Evolutionary conservation across 2,888 invertebrate genomes (phyloP).

Genomic region (Melanostoma scalare): DNA sequence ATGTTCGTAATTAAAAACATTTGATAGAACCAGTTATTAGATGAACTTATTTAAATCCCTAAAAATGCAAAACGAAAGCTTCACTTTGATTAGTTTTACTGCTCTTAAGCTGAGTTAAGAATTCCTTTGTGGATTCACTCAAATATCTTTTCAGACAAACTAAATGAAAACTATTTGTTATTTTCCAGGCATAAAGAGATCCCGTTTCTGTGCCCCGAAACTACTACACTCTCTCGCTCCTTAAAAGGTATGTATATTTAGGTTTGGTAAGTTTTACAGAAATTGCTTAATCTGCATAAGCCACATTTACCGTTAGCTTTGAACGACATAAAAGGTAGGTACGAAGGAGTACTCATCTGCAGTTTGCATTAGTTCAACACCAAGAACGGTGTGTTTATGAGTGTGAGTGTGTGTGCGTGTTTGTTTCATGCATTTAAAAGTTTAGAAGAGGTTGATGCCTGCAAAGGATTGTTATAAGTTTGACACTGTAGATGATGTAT

Average conservation of each 20-base stretch:
- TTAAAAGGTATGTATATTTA: constrained; percentile 5
- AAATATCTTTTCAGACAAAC: constrained; percentile 42
- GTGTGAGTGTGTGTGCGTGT: background rate
- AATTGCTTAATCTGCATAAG: constrained; percentile 57
- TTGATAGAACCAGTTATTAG: too few relatives aligned
- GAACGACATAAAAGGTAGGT: constrained; percentile 11
- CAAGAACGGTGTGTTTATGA: background rate
- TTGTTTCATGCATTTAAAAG: constrained; percentile 5
- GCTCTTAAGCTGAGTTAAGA: constrained; percentile 22
- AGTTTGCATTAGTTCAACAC: constrained; percentile 25
- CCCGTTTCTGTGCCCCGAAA: constrained; percentile 6
- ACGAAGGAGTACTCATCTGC: background rate
- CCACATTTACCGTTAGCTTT: constrained; percentile 47
- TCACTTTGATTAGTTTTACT: constrained; percentile 59
- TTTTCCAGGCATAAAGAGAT: constrained; percentile 10
- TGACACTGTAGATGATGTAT: constrained; percentile 62
- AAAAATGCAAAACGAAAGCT: constrained; percentile 33
- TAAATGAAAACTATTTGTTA: constrained; percentile 51
- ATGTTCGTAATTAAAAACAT: too few relatives aligned
- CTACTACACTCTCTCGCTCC: constrained; percentile 5
- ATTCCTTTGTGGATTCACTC: constrained; percentile 34
- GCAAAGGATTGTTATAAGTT: constrained; percentile 41
- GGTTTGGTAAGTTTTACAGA: constrained; percentile 24
- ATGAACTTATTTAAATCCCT: too few relatives aligned
- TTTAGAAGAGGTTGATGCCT: background rate